These are phyloP conservation scores for Microctonus aethiopoides DNA, from an alignment of 2,888 invertebrate species.

Conservation along the genomic window DNA sequence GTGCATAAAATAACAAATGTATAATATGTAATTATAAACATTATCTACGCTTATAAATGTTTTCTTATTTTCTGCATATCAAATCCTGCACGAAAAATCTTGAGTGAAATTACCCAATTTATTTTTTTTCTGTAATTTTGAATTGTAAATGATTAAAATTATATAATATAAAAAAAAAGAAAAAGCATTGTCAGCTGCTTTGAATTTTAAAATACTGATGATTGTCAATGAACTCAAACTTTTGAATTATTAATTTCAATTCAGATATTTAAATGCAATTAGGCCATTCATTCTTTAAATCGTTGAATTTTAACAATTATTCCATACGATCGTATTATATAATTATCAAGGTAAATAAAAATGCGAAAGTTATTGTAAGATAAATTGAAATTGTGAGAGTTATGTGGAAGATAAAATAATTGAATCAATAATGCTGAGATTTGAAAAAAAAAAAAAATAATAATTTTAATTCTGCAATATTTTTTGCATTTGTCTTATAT, in stretches of 20 bases:
- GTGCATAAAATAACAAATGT: constrained; percentile 1
- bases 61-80: neutral
- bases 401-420: neutral
- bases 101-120: neutral
- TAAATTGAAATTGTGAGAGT: neutral
- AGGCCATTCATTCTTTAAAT: constrained; percentile 7
- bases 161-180: neutral
- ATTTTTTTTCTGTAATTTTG: neutral
- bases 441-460: neutral
- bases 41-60: neutral
- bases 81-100: neutral
- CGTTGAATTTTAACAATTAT: neutral
- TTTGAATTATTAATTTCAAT: neutral
- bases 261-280: neutral
- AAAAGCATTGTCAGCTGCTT: constrained; percentile 17
- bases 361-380: neutral
- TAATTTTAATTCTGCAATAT: neutral
- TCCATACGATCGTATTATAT: neutral
- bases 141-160: neutral
- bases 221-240: neutral
- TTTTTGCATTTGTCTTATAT: neutral
- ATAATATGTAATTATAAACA: neutral
- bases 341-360: neutral
- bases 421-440: neutral
- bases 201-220: constrained; percentile 19